A percentile compares a stretch with the other conserved stretches of the same genome.
These are phyloP conservation scores for Stenotaenia linearis DNA, from an alignment of 2,888 invertebrate species.

Conservation along the genomic window DNA sequence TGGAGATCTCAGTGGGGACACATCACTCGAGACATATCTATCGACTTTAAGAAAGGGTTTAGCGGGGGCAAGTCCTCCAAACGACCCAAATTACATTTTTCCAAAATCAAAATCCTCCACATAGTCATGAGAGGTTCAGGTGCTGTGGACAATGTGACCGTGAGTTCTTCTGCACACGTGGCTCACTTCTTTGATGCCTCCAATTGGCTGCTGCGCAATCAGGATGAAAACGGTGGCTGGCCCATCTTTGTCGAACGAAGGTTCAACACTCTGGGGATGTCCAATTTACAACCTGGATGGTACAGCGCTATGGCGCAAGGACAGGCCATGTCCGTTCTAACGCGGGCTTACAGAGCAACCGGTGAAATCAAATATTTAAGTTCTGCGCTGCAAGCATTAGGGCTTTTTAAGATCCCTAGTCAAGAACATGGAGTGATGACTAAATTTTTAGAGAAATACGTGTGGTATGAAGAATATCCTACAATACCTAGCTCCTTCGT, in stretches of 20 bases:
- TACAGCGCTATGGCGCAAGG: conserved; percentile 99
- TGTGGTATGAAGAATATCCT: conserved; percentile 99
- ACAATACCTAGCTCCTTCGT: conserved; percentile 91
- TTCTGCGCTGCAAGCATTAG: conserved; percentile 73
- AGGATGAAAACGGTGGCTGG: conserved; percentile 88
- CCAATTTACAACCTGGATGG: conserved; percentile 80
- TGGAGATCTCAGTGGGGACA: conserved; percentile 58
- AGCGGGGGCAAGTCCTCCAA: conserved; percentile 36
- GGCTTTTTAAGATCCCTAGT: conserved; percentile 68
- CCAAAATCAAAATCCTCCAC: conserved; percentile 64
- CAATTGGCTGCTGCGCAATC: conserved; percentile 82
- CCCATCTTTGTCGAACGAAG: conserved; percentile 73
- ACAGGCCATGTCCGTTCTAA: conserved; percentile 85
- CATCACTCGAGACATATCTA: conserved; percentile 77
- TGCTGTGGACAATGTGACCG: conserved; percentile 66
- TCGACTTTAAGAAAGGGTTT: conserved; percentile 87
- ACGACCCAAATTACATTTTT: conserved; percentile 51
- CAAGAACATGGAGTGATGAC: conserved; percentile 76
- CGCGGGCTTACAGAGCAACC: conserved; percentile 81
- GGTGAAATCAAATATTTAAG: conserved; percentile 64
- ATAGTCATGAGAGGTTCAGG: conserved; percentile 67
- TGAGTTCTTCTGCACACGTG: conserved; percentile 78
- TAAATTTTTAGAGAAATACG: conserved; percentile 73
- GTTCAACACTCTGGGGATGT: conserved; percentile 61
- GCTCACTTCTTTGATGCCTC: conserved; percentile 88